These are phyloP conservation scores for Lepisosteus osseus DNA, from an alignment of 2,113 vertebrate species.

Conservation along the genomic window DNA sequence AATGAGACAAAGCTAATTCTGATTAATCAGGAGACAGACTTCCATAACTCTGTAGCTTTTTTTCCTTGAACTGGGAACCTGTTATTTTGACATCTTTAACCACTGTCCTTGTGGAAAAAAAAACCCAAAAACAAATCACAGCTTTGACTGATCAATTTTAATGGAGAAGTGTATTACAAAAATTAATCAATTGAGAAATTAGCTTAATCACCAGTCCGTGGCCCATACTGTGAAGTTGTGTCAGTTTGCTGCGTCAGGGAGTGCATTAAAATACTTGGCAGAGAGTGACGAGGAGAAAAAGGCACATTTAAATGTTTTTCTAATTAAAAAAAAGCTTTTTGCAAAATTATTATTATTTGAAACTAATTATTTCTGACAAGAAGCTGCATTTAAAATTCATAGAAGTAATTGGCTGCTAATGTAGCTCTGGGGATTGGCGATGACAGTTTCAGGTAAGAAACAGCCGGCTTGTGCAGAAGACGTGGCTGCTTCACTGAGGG, in stretches of 20 bases:
- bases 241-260: not conserved
- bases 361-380: conserved; percentile 10
- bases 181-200: conserved; percentile 1
- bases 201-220: not conserved
- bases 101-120: not conserved
- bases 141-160: not conserved
- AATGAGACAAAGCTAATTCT: not conserved
- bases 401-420: not conserved
- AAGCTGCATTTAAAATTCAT: not conserved
- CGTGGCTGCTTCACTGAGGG: too few relatives aligned
- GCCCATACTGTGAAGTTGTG: not conserved
- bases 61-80: conserved; percentile 20
- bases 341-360: conserved; percentile 1
- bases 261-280: conserved; percentile 5
- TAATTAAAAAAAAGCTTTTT: conserved; percentile 9
- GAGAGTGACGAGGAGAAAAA: not conserved
- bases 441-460: too few relatives aligned
- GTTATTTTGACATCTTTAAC: not conserved
- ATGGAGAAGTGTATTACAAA: not conserved
- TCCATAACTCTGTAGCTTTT: conserved; percentile 1
- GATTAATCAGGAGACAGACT: conserved; percentile 8
- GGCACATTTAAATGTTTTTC: not conserved
- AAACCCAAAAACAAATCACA: too few relatives aligned
- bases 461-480: too few relatives aligned
- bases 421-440: too few relatives aligned